Evolutionary conservation across 2,888 invertebrate genomes (phyloP), one percentile per base, ranked within the genome.

Genomic region (Aphelenchoides bicaudatus): DNA sequence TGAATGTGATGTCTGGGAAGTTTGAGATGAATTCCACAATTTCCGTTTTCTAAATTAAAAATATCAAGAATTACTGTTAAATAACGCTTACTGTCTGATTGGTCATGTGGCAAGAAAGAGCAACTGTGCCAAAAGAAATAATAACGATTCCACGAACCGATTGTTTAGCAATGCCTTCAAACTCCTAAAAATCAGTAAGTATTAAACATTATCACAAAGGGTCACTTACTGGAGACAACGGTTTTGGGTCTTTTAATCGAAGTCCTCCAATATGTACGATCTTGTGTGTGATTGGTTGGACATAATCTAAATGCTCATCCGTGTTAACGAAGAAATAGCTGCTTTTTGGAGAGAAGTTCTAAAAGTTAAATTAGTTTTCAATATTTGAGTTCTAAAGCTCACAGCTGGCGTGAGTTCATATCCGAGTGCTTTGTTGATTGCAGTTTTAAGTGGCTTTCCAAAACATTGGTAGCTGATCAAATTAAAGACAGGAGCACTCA

Each of bases 1-100:
- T 61, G 61, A 71, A 71, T 2, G 68, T 71, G 21, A 68, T 57
- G 6, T 63, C 64, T 6, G 70, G 67, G 59, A 71, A 70, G 27
- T 55, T 28, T n/a, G 27, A 5, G 39, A 60, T 63, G 3, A 27
- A 58, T 6, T 65, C 47, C 25, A 57, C 16, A 21, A 60, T 39
- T 6, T 30, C 54, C 3, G 16, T 13, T 34, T 63, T 63, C 19
- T n/a, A n/a, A n/a, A n/a, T n/a, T n/a, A n/a, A n/a, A n/a, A n/a
- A n/a, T n/a, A n/a, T n/a, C n/a, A n/a, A n/a, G n/a, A n/a, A n/a
- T n/a, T n/a, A n/a, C n/a, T n/a, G n/a, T n/a, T n/a, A n/a, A n/a
- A n/a, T n/a, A n/a, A n/a, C n/a, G n/a, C n/a, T n/a, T n/a, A n/a
- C n/a, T n/a, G 29, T 28, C 8, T 6, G 43, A 5, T 25, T 16